A percentile compares a stretch with the other conserved stretches of the same genome.
These are phyloP conservation scores for Leptopilina myrica DNA, from an alignment of 2,888 invertebrate species.

Conservation along the genomic window DNA sequence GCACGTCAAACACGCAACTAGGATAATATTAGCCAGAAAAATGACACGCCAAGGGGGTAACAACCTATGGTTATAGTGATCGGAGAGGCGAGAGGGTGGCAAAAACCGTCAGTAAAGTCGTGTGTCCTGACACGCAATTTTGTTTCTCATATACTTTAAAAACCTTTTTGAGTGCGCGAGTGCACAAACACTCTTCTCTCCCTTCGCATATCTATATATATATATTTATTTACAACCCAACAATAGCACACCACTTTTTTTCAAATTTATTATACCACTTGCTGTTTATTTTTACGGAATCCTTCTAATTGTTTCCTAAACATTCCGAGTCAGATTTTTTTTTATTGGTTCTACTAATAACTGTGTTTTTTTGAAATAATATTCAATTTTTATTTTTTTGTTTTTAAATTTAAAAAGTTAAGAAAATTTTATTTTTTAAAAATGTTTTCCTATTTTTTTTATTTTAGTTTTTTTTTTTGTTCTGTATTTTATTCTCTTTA, in stretches of 20 bases:
- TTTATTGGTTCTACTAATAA: too few species aligned
- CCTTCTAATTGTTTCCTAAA: neutral
- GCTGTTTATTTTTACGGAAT: slow-evolving; percentile 27
- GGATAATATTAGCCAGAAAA: slow-evolving; percentile 70
- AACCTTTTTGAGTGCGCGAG: slow-evolving; percentile 33
- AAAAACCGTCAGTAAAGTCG: slow-evolving; percentile 40
- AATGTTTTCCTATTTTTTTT: too few species aligned
- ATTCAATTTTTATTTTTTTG: too few species aligned
- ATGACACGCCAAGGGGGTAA: slow-evolving; percentile 75
- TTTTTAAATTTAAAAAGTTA: too few species aligned
- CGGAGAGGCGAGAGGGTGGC: slow-evolving; percentile 62
- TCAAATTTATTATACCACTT: slow-evolving; percentile 25
- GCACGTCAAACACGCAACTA: slow-evolving; percentile 66
- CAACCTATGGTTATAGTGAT: slow-evolving; percentile 73
- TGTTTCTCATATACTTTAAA: slow-evolving; percentile 28
- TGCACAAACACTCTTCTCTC: slow-evolving; percentile 3
- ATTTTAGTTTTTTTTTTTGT: too few species aligned
- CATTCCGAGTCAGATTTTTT: slow-evolving; percentile 6
- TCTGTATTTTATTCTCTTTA: too few species aligned
- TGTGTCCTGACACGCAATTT: slow-evolving; percentile 60
- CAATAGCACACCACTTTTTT: slow-evolving; percentile 20
- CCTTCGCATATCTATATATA: neutral
- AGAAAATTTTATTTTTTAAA: too few species aligned
- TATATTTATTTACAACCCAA: neutral
- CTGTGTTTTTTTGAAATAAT: too few species aligned